Conservation (phyloP, 1,140 invertebrate genomes). For the Caenorhabditis tropicalis region DNA sequence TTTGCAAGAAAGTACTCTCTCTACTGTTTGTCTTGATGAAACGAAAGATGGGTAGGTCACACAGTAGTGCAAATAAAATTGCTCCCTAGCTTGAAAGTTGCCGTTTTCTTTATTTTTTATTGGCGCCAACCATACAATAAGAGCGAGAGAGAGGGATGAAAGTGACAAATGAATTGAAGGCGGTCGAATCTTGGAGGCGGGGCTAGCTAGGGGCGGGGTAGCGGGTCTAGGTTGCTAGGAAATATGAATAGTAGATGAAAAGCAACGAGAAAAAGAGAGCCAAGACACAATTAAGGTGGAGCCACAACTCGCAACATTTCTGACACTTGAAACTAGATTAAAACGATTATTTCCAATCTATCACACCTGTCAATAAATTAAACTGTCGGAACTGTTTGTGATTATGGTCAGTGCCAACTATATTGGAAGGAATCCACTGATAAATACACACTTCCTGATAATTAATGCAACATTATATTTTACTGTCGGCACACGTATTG, state of each 20-base stretch:
- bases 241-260: neutral
- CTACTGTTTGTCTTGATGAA: slow-evolving; percentile 21
- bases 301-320: neutral
- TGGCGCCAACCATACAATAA: neutral
- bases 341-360: neutral
- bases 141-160: neutral
- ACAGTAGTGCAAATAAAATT: neutral
- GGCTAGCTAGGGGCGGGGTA: neutral
- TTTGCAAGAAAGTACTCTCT: slow-evolving; percentile 2
- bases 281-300: neutral
- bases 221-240: neutral
- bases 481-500: too few species aligned
- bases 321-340: neutral
- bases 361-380: neutral
- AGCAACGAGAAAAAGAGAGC: neutral
- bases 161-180: neutral
- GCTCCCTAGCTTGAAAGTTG: slow-evolving; percentile 22
- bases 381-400: too few species aligned
- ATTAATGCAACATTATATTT: too few species aligned
- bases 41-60: slow-evolving; percentile 13
- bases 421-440: too few species aligned
- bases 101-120: neutral
- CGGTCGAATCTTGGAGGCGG: neutral
- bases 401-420: too few species aligned
- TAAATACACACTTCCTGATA: too few species aligned